Evolutionary conservation across 2,113 vertebrate genomes (phyloP).

Genomic region (Physeter macrocephalus): DNA sequence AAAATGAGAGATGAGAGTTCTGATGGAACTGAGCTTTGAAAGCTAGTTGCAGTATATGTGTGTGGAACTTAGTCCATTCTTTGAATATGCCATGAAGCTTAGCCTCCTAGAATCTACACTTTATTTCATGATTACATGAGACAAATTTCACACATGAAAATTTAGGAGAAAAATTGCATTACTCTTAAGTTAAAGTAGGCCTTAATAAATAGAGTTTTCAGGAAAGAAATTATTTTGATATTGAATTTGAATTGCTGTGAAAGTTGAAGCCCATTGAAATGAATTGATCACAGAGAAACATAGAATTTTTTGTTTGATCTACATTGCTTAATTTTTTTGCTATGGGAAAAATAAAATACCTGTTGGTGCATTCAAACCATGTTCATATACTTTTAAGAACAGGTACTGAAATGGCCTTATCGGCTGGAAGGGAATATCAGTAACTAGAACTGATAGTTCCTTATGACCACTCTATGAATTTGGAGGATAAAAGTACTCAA

Average conservation of each 20-base stretch:
- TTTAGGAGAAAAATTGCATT: neutral
- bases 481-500: neutral
- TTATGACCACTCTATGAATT: neutral
- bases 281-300: neutral
- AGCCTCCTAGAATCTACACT: neutral
- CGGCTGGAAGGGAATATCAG: neutral
- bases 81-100: neutral
- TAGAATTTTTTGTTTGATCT: neutral
- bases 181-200: neutral
- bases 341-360: neutral
- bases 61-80: neutral
- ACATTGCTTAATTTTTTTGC: neutral
- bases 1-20: neutral
- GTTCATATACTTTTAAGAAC: neutral
- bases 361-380: neutral
- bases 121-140: neutral
- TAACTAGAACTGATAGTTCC: neutral
- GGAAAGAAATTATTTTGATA: neutral
- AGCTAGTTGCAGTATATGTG: neutral
- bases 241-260: neutral
- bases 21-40: neutral
- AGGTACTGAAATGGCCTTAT: neutral
- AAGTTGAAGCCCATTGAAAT: neutral
- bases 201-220: neutral
- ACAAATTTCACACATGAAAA: neutral